Evolutionary conservation across 2,113 vertebrate species (phyloP).

Genomic region (Mormoops blainvillei): DNA sequence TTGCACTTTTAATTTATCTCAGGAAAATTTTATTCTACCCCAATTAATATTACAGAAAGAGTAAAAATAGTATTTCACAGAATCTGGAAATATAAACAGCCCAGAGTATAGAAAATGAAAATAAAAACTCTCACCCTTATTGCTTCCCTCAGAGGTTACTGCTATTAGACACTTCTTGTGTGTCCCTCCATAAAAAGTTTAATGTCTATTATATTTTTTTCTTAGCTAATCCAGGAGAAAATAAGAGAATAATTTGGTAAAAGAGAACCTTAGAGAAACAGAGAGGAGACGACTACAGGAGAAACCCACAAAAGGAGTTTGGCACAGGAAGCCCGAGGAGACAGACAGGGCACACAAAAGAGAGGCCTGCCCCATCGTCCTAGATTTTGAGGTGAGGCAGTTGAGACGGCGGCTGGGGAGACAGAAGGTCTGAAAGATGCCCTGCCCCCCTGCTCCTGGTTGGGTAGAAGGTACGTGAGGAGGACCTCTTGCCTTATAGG

Average conservation of each 20-base stretch:
- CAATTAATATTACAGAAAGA: neutral
- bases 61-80: neutral
- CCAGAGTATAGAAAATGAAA: neutral
- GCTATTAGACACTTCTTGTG: neutral
- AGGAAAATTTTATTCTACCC: neutral
- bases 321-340: neutral
- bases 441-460: neutral
- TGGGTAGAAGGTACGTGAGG: neutral
- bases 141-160: neutral
- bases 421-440: neutral
- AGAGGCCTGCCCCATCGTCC: neutral
- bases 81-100: neutral
- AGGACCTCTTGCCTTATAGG: neutral
- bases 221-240: neutral
- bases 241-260: neutral
- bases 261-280: neutral
- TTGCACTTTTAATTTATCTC: neutral
- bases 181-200: neutral
- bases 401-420: neutral
- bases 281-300: neutral
- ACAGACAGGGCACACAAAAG: neutral
- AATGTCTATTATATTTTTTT: neutral
- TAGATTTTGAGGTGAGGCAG: neutral
- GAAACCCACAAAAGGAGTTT: neutral
- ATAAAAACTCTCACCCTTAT: neutral